Evolutionary conservation across 2,113 vertebrate genomes (phyloP).

Genomic region (Hyperopisus bebe): DNA sequence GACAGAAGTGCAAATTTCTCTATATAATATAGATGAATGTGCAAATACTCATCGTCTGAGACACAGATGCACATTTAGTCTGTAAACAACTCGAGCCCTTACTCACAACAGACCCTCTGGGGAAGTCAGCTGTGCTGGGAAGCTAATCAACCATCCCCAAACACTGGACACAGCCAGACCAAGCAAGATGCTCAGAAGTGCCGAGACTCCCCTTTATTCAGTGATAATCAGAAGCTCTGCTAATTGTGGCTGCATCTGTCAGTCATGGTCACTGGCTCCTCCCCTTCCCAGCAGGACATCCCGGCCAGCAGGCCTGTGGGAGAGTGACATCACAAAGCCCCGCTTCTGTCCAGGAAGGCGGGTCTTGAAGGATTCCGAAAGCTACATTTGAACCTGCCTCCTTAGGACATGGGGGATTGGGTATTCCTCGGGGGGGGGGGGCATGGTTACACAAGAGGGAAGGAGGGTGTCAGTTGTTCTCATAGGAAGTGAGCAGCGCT

Average conservation of each 20-base stretch:
- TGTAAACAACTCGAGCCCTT: neutral
- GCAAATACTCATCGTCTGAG: neutral
- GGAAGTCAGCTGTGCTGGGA: neutral
- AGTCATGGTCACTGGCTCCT: neutral
- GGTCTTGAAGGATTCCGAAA: neutral
- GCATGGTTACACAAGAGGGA: neutral
- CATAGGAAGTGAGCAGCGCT: slow-evolving; percentile 90
- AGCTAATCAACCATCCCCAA: neutral
- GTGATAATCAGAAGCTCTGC: neutral
- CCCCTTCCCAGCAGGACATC: neutral
- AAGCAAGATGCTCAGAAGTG: neutral
- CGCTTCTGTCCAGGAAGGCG: neutral
- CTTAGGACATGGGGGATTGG: neutral
- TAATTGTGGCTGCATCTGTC: neutral
- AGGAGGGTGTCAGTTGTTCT: slow-evolving; percentile 79
- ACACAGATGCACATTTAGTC: neutral
- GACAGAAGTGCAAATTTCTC: neutral
- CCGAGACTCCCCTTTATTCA: neutral
- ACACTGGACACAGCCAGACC: neutral
- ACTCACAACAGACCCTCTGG: neutral
- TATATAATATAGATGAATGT: neutral
- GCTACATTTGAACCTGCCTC: neutral
- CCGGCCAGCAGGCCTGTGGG: neutral
- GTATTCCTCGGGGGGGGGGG: neutral
- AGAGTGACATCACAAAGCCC: neutral